Base-by-base conservation (phyloP, 2,797 vertebrate species). In the Prunella strophiata region DNA sequence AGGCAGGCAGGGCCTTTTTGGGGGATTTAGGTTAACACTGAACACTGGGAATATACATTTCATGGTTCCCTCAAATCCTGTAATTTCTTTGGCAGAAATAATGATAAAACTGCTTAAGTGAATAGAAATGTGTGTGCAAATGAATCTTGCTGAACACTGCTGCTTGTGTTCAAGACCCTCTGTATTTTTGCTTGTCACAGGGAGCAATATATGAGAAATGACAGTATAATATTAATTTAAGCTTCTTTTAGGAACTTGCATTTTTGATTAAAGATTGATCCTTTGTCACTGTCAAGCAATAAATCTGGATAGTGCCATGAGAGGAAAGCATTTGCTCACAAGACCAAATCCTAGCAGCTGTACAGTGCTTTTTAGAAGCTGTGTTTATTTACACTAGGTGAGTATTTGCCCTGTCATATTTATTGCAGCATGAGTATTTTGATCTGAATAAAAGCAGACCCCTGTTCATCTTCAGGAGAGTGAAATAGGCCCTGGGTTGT, bases 191-290 rank as follows among this genome's bases (percentile, higher is more conserved):
- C 7, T 54, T 76, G 22, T 58, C 40, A 9, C 16, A 71, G 22
- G 22, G 17, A 80, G 21, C 40, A 70, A 22, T 48, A 58, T 18
- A n/a, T 40, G 40, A 91, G 52, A 75, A 85, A 87, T 63, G 5
- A 81, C 38, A 42, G 11, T 63, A 27, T 67, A 68, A n/a, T 52
- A 74, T 67, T 79, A 74, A 87, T 63, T 77, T 80, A 66, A 81
- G 59, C 48, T 91, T 4, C 19, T 75, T 79, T 73, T 57, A 71
- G n/a, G 17, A 43, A 43, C 22, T 74, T 71, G 18, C 0, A 10
- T 48, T 91, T 95, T 89, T 93, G 42, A 74, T 93, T 96, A 87
- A 89, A 88, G 78, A 85, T 63, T 68, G 61, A 91, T 89, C 47
- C 32, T 77, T 89, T 77, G 50, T 95, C 74, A 54, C 61, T 87